Conservation (phyloP, 2,888 invertebrate species). For the Drosophila multiciliata region DNA sequence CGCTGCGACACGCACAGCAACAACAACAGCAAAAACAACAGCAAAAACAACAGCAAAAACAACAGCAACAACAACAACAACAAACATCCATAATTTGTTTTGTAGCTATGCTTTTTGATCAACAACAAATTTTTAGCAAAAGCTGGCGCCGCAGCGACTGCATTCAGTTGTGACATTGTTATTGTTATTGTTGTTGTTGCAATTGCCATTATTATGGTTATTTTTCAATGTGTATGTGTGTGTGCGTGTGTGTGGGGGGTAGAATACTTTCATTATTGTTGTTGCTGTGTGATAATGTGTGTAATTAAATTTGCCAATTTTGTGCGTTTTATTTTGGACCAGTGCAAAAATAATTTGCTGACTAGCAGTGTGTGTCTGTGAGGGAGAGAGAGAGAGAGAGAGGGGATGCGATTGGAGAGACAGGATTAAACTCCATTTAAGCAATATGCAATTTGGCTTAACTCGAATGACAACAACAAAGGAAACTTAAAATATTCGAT, state of each 20-base stretch:
- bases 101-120: slow-evolving; percentile 75
- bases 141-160: slow-evolving; percentile 29
- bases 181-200: slow-evolving; percentile 20
- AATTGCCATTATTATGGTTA: slow-evolving; percentile 8
- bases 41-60: slow-evolving; percentile 7
- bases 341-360: slow-evolving; percentile 34
- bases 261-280: slow-evolving; percentile 19
- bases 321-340: slow-evolving; percentile 42
- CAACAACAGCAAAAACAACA: slow-evolving; percentile 22
- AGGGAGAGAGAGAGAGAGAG: not conserved
- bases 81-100: slow-evolving; percentile 67
- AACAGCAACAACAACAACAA: slow-evolving; percentile 17
- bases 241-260: not conserved
- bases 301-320: slow-evolving; percentile 72
- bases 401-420: not conserved
- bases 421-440: not conserved
- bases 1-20: slow-evolving; percentile 62
- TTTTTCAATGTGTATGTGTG: slow-evolving; percentile 7
- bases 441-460: not conserved
- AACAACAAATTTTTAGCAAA: slow-evolving; percentile 45
- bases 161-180: slow-evolving; percentile 43
- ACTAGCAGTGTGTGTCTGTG: not conserved
- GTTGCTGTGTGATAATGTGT: slow-evolving; percentile 56
- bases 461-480: not conserved
- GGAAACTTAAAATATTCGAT: not conserved